phyloP scores from a whole-genome alignment of 2,797 vertebrate species.

The Apogon talboti region DNA sequence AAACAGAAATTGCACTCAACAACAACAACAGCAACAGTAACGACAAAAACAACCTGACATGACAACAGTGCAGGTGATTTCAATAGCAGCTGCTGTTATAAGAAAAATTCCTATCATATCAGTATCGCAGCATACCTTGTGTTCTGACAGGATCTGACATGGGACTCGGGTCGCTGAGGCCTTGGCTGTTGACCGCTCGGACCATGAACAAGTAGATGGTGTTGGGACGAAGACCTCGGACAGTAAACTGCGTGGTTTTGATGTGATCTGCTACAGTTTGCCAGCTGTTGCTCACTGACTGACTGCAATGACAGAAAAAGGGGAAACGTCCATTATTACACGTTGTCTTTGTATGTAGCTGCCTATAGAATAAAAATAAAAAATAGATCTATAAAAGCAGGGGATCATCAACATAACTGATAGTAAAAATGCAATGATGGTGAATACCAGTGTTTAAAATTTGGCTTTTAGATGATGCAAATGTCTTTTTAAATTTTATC shows the following conservation, averaged over 20 bases:
- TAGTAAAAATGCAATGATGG: too few species aligned
- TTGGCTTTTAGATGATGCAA: too few species aligned
- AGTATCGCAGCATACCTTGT: slow-evolving; percentile 86
- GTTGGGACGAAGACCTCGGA: slow-evolving; percentile 94
- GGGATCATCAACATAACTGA: too few species aligned
- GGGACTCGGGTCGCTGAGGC: slow-evolving; percentile 95
- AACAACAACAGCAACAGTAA: neutral
- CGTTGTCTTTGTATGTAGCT: neutral
- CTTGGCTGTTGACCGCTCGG: slow-evolving; percentile 93
- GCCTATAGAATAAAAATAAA: neutral
- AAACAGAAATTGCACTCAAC: slow-evolving; percentile 24
- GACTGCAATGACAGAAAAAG: slow-evolving; percentile 81
- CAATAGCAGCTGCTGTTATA: neutral
- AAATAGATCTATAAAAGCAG: too few species aligned
- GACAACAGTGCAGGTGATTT: neutral
- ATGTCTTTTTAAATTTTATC: too few species aligned
- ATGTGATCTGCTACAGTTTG: slow-evolving; percentile 97
- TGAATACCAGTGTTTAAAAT: too few species aligned
- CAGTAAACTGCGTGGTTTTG: slow-evolving; percentile 91
- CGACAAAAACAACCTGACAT: slow-evolving; percentile 7
- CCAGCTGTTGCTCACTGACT: slow-evolving; percentile 99
- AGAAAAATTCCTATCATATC: slow-evolving; percentile 71
- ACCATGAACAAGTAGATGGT: slow-evolving; percentile 99
- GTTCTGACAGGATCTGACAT: slow-evolving; percentile 98
- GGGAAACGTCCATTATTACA: neutral